phyloP scores from a whole-genome alignment of 2,113 vertebrate genomes.

The Phylloscopus trochiloides region DNA sequence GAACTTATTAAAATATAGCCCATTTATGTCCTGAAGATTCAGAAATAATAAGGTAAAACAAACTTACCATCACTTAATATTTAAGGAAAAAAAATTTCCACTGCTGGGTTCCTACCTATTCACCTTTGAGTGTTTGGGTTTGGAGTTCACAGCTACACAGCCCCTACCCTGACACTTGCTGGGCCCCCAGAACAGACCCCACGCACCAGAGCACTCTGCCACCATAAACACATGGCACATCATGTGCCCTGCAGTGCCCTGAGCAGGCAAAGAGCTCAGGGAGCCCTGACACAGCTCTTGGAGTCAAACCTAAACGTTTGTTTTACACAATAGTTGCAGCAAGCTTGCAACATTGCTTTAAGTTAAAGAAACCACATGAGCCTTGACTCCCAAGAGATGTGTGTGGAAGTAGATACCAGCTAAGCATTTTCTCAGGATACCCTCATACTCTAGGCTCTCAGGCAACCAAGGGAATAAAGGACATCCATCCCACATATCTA shows the following conservation, averaged over 20 bases:
- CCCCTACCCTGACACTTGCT: fast-evolving
- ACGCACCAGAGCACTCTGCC: neutral
- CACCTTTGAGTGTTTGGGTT: neutral
- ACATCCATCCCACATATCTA: neutral
- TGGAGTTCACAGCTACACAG: neutral
- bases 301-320: neutral
- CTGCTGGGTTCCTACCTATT: neutral
- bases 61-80: neutral
- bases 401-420: neutral
- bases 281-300: neutral
- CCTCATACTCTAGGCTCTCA: neutral
- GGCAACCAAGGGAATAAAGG: neutral
- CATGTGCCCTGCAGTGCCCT: neutral
- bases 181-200: neutral
- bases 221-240: fast-evolving
- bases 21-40: neutral
- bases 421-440: neutral
- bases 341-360: neutral
- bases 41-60: neutral
- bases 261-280: neutral
- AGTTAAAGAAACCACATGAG: neutral
- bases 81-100: neutral
- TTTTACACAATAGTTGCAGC: neutral
- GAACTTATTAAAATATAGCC: too few relatives aligned
- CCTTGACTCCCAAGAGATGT: neutral